Conservation (phyloP, 2,113 vertebrate genomes). For the Daboia siamensis region DNA sequence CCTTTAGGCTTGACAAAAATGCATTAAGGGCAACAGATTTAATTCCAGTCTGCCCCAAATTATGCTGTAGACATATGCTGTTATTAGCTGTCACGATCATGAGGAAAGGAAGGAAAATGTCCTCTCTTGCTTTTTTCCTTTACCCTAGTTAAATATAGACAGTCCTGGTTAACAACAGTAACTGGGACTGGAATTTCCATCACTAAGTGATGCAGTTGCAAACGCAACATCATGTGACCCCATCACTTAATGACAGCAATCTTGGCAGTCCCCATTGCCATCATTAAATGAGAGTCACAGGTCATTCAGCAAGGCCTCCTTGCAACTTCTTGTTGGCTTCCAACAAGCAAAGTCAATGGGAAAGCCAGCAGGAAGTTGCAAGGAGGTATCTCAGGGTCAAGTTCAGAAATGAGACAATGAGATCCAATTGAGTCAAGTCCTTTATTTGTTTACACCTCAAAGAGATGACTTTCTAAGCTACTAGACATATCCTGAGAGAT, state of each 20-base stretch:
- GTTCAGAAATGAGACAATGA: too few species aligned
- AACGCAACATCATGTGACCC: neutral
- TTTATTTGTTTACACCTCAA: too few species aligned
- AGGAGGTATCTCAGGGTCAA: neutral
- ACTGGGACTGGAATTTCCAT: neutral
- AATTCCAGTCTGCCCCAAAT: neutral
- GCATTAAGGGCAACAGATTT: neutral
- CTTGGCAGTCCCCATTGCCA: neutral
- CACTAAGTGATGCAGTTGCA: neutral
- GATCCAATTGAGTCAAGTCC: too few species aligned
- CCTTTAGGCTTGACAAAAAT: neutral
- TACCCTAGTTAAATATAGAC: neutral
- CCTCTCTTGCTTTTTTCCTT: neutral
- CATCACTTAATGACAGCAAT: neutral
- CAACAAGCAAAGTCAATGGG: neutral
- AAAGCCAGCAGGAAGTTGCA: neutral
- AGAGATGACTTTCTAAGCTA: too few species aligned
- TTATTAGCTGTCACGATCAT: neutral
- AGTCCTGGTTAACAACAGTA: neutral
- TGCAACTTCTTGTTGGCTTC: neutral
- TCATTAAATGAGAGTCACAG: neutral
- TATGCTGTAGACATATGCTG: neutral
- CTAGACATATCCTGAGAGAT: neutral
- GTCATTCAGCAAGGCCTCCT: neutral
- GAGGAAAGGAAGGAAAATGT: neutral